Evolutionary conservation across 2,113 vertebrate genomes (phyloP).

Genomic region (Ornithorhynchus anatinus): DNA sequence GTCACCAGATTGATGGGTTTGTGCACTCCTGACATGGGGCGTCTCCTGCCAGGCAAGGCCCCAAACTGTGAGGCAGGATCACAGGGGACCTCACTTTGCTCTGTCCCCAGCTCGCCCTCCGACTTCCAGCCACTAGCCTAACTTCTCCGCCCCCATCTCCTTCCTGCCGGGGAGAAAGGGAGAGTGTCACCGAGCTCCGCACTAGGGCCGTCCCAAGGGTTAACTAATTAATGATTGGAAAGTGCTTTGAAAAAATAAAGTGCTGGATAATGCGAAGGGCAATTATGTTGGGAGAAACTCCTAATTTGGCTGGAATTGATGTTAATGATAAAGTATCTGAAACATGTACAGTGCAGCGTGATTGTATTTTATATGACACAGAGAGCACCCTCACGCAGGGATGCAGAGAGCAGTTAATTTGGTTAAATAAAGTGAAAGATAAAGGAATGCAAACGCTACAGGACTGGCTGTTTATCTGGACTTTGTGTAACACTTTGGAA

Average conservation of each 20-base stretch:
- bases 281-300: slow-evolving; percentile 63
- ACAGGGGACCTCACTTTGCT: neutral
- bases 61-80: neutral
- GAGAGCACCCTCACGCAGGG: slow-evolving; percentile 49
- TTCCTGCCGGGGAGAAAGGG: slow-evolving; percentile 41
- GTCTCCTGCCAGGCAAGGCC: neutral
- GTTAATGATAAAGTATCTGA: slow-evolving; percentile 64
- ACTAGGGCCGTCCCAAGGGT: slow-evolving; percentile 61
- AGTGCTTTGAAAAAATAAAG: slow-evolving; percentile 69
- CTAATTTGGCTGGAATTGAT: slow-evolving; percentile 62
- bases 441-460: slow-evolving; percentile 43
- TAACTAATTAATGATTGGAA: slow-evolving; percentile 69
- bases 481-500: slow-evolving; percentile 55
- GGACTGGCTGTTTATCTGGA: slow-evolving; percentile 60
- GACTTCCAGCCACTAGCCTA: slow-evolving; percentile 5
- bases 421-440: slow-evolving; percentile 74
- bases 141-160: neutral
- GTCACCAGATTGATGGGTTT: neutral
- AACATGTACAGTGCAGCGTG: slow-evolving; percentile 46
- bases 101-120: slow-evolving; percentile 7
- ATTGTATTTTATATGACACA: slow-evolving; percentile 61
- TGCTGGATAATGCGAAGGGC: slow-evolving; percentile 61
- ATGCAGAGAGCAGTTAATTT: slow-evolving; percentile 67
- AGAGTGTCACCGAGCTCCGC: slow-evolving; percentile 50
- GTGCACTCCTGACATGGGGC: neutral